Evolutionary conservation across 2,113 vertebrate genomes (phyloP), one percentile per base, ranked within the genome.

Genomic region (Zosterops japonicus): DNA sequence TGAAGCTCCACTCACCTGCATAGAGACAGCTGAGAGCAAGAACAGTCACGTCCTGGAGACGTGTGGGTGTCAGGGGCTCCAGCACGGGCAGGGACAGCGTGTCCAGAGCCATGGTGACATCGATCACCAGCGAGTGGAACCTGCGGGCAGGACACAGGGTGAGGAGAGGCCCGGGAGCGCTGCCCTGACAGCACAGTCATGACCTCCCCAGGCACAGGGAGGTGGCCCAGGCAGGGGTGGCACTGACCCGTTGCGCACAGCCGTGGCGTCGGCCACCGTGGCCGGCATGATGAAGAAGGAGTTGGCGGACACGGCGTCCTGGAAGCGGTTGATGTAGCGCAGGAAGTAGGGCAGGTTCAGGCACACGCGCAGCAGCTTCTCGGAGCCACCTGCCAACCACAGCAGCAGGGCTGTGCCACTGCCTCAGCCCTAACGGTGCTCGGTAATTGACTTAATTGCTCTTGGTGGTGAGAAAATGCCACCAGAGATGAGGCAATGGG

Each of bases 261-360:
- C 99, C 12, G 99, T 99, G 95, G 99, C 99, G 65, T 99, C 99
- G 13, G 99, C 99, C 64, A 99, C 99, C 0, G 99, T 99, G 31
- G 99, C 99, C 2, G 99, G 99, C 99, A 99, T 99, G 95, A 99
- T 99, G 85, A 99, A 99, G 96, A 99, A 99, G 8, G 99, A 99
- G 94, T 99, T 99, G 91, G 99, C 99, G 6, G 99, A 98, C 61
- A 99, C 99, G 0, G 99, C 99, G n/a, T 99, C 99, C 96, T 99
- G 99, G 92, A 99, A 99, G n/a, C 99, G 98, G 97, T 99, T 99
- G 94, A 99, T 99, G 97, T 99, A 99, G 89, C 99, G 98, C 75
- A 99, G 96, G 90, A 99, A 99, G 97, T 99, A 99, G 0, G 99
- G 99, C 94, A 99, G 98, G 97, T 99, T 99, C 97, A 99, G 97